These are phyloP conservation scores for Mallotus villosus DNA, from an alignment of 2,797 vertebrate genomes.

Conservation along the genomic window DNA sequence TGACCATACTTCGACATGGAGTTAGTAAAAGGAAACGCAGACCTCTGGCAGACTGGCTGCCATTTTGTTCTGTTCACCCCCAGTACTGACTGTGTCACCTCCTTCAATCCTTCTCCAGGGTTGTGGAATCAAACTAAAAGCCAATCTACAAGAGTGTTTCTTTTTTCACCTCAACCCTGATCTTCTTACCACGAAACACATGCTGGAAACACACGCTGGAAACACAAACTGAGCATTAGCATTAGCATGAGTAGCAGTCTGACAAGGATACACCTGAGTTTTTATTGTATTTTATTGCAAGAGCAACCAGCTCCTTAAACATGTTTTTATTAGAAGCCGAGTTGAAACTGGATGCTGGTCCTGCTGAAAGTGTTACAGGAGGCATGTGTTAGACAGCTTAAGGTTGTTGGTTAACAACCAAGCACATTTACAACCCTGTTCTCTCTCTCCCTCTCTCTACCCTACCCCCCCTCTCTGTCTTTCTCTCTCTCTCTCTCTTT, in stretches of 20 bases:
- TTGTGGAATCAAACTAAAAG: conserved; percentile 11
- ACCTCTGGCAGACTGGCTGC: background rate
- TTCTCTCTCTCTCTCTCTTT: background rate
- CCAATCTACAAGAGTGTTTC: conserved; percentile 47
- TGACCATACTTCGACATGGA: conserved; percentile 30
- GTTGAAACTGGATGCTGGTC: background rate
- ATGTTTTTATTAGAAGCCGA: background rate
- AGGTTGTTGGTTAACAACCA: conserved; percentile 50
- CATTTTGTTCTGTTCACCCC: too few relatives aligned
- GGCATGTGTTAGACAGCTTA: conserved; percentile 6
- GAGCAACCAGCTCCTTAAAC: background rate
- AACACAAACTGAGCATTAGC: too few relatives aligned
- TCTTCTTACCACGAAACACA: too few relatives aligned
- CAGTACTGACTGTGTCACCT: background rate
- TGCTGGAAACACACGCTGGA: too few relatives aligned
- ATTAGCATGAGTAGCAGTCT: too few relatives aligned
- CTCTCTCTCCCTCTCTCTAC: background rate
- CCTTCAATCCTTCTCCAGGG: background rate
- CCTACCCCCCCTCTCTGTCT: background rate
- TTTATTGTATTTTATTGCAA: background rate
- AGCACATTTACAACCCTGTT: conserved; percentile 12
- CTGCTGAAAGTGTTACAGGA: background rate
- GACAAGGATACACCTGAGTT: background rate
- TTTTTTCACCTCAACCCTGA: conserved; percentile 49
- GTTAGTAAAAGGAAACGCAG: conserved; percentile 3